Conservation (phyloP, 2,113 vertebrate genomes). For the Climacteris rufus region DNA sequence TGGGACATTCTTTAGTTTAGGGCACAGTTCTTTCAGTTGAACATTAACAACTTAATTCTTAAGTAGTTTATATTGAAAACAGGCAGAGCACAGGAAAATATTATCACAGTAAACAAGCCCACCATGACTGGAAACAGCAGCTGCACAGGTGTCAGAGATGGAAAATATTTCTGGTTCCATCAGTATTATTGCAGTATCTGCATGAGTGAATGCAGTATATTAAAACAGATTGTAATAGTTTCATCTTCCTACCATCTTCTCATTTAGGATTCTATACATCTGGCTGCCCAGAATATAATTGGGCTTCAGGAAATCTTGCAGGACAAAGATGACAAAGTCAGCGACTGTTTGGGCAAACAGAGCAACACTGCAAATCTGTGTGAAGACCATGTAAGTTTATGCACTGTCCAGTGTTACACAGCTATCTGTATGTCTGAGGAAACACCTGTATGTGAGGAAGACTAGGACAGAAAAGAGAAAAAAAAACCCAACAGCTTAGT, state of each 20-base stretch:
- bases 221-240: background rate
- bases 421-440: background rate
- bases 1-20: background rate
- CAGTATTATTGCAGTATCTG: background rate
- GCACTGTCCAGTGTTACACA: background rate
- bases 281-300: conserved; percentile 74
- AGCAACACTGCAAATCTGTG: conserved; percentile 70
- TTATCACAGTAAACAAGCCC: background rate
- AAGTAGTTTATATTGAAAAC: background rate
- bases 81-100: background rate
- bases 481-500: background rate
- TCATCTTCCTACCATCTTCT: background rate
- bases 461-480: background rate
- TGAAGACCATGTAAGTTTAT: conserved; percentile 84
- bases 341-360: conserved; percentile 2
- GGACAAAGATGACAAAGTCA: conserved; percentile 68
- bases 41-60: background rate
- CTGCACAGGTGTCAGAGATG: background rate
- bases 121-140: background rate
- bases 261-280: conserved; percentile 81
- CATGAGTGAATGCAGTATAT: background rate
- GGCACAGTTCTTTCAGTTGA: background rate
- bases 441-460: background rate
- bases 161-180: background rate
- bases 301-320: conserved; percentile 80